phyloP scores from a whole-genome alignment of 1,140 invertebrate species.

The Bicyclus anynana region DNA sequence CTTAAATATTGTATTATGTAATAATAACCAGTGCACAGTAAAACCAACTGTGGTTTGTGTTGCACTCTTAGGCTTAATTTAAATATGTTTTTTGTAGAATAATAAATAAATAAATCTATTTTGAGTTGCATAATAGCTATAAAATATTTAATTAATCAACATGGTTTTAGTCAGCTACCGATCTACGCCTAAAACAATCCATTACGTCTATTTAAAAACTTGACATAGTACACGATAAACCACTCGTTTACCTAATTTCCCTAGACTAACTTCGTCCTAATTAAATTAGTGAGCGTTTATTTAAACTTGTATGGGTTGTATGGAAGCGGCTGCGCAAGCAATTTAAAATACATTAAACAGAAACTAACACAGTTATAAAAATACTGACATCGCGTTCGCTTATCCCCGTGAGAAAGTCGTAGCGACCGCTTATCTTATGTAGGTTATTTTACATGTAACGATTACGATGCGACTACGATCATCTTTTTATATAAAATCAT shows the following conservation, averaged over 20 bases:
- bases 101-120: too few relatives aligned
- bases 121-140: too few relatives aligned
- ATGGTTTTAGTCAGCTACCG: too few relatives aligned
- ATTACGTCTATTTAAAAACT: background rate
- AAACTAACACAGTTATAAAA: slow-evolving; percentile 29
- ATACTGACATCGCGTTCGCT: slow-evolving; percentile 16
- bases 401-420: slow-evolving; percentile 24
- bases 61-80: too few relatives aligned
- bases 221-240: background rate
- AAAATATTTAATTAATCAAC: too few relatives aligned
- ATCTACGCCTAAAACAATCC: too few relatives aligned
- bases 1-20: too few relatives aligned
- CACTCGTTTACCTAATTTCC: background rate
- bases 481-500: too few relatives aligned
- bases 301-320: background rate
- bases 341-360: slow-evolving; percentile 19
- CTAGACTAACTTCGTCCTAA: background rate
- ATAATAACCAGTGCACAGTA: too few relatives aligned
- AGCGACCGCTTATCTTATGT: slow-evolving; percentile 3
- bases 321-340: background rate
- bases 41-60: too few relatives aligned
- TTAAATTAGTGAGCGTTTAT: slow-evolving; percentile 4
- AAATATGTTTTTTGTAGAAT: too few relatives aligned
- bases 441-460: background rate
- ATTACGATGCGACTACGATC: background rate